Evolutionary conservation across 2,888 invertebrate species (phyloP).

Genomic region (Meganola albula): DNA sequence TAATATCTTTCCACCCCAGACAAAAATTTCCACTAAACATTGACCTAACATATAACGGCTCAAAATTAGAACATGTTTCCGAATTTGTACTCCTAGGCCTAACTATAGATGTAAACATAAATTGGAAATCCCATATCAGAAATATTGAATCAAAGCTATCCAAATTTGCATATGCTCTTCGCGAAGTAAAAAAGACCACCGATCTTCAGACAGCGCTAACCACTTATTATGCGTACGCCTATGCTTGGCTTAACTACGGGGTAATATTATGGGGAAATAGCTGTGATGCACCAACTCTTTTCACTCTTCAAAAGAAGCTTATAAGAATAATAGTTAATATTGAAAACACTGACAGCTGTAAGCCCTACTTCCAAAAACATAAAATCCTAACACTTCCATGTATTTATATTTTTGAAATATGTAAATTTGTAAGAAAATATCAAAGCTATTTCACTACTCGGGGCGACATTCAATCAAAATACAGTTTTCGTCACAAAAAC

Average conservation of each 20-base stretch:
- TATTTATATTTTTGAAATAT: neutral
- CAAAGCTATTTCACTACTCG: no score
- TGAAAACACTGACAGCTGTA: neutral
- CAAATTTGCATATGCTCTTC: slow-evolving; percentile 12
- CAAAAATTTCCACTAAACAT: slow-evolving; percentile 9
- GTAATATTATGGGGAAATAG: neutral
- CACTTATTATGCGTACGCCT: slow-evolving; percentile 11
- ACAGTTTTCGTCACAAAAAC: no score
- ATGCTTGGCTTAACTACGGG: slow-evolving; percentile 7
- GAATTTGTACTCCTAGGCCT: slow-evolving; percentile 9
- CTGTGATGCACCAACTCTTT: neutral
- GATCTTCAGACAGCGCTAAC: slow-evolving; percentile 7
- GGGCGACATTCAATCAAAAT: no score
- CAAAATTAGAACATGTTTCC: slow-evolving; percentile 7
- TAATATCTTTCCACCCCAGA: slow-evolving; percentile 9
- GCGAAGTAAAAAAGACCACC: slow-evolving; percentile 9
- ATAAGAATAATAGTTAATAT: neutral
- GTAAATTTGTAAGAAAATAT: slow-evolving; percentile 1
- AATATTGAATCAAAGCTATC: slow-evolving; percentile 10
- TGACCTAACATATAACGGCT: slow-evolving; percentile 5
- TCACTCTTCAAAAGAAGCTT: neutral
- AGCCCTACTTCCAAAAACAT: neutral
- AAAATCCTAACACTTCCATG: neutral
- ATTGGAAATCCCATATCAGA: slow-evolving; percentile 12
- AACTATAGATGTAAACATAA: slow-evolving; percentile 10